Conservation (phyloP, 1,140 invertebrate genomes). For the Rhopalosiphum maidis region DNA sequence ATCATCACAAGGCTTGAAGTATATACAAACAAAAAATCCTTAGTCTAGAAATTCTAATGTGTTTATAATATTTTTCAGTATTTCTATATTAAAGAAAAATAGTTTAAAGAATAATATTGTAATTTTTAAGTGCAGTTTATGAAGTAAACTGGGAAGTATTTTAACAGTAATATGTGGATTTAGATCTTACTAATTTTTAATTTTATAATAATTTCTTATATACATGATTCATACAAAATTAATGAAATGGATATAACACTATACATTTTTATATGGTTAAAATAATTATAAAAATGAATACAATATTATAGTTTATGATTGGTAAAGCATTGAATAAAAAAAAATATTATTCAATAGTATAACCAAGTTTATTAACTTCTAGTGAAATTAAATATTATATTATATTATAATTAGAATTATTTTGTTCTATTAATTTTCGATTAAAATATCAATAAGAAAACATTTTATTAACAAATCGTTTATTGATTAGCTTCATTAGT, state of each 20-base stretch:
- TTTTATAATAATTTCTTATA: not conserved
- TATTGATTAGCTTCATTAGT: not conserved
- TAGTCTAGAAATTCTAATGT: not conserved
- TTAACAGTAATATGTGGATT: not conserved
- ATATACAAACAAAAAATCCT: not conserved
- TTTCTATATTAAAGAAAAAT: no score
- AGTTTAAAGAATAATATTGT: no score
- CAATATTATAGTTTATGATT: not conserved
- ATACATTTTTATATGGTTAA: not conserved
- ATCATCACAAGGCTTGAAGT: not conserved
- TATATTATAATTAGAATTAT: not conserved
- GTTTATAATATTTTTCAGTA: not conserved
- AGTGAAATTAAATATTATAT: not conserved
- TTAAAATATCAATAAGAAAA: not conserved
- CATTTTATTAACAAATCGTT: not conserved
- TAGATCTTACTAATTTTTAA: not conserved
- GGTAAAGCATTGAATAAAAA: not conserved
- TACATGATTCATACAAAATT: not conserved
- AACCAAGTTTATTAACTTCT: no score
- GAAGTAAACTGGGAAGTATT: not conserved
- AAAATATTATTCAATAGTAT: no score
- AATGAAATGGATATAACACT: not conserved
- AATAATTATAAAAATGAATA: not conserved
- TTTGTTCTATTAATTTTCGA: not conserved
- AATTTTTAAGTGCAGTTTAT: not conserved